Conservation (phyloP, 2,797 vertebrate species). For the Gobio occitaniae region DNA sequence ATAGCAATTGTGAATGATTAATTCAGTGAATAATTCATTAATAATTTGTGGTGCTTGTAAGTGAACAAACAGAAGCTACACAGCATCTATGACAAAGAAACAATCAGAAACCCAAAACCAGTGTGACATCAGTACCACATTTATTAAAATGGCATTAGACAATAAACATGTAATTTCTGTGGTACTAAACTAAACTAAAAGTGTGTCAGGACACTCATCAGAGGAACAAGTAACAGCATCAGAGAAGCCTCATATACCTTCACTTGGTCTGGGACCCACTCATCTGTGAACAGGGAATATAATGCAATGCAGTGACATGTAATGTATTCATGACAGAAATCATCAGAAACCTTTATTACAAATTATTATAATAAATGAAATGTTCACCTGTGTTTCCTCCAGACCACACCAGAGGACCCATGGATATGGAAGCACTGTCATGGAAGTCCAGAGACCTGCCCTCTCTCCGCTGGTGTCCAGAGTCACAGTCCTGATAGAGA, state of each 20-base stretch:
- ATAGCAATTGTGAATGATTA: not conserved
- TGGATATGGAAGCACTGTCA: conserved; percentile 54
- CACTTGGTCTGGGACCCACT: no score
- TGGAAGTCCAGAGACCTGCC: conserved; percentile 33
- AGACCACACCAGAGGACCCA: conserved; percentile 58
- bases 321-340: no score
- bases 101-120: no score
- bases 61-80: no score
- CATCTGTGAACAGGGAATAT: no score
- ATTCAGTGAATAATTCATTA: no score
- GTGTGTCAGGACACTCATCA: not conserved
- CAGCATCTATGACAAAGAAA: no score
- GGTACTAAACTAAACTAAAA: not conserved
- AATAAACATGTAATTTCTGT: not conserved
- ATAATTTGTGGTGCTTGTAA: no score
- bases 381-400: conserved; percentile 17
- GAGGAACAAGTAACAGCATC: no score
- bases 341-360: not conserved
- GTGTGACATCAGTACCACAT: no score
- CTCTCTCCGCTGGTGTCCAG: conserved; percentile 19
- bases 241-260: no score
- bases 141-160: not conserved
- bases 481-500: conserved; percentile 64
- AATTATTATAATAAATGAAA: not conserved
- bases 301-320: no score